Conservation (phyloP, 2,113 vertebrate genomes). For the Electrona antarctica region DNA sequence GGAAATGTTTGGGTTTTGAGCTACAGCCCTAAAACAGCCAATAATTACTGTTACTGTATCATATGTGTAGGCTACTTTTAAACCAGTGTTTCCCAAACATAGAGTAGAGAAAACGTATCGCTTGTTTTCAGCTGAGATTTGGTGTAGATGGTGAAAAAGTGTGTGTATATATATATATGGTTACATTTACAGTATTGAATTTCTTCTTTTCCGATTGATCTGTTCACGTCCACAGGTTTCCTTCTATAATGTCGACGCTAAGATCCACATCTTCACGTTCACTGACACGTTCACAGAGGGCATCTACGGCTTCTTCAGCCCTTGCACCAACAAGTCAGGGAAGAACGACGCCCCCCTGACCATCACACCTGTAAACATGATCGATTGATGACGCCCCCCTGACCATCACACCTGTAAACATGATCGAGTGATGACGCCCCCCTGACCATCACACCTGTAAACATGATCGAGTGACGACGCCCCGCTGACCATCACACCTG, state of each 20-base stretch:
- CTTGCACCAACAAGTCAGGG: constrained; percentile 73
- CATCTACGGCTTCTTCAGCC: constrained; percentile 82
- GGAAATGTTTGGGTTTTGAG: too few relatives aligned
- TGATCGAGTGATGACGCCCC: constrained; percentile 45
- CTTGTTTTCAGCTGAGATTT: too few relatives aligned
- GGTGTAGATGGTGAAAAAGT: too few relatives aligned
- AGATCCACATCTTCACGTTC: constrained; percentile 71
- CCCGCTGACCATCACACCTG: constrained; percentile 67
- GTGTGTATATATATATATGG: background rate
- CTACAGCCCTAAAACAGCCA: too few relatives aligned
- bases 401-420: constrained; percentile 49
- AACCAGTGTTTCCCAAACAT: too few relatives aligned
- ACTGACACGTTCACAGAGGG: constrained; percentile 73
- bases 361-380: constrained; percentile 47
- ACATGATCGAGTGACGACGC: constrained; percentile 15
- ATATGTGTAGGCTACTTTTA: too few relatives aligned
- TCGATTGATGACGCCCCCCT: constrained; percentile 58
- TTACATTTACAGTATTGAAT: too few relatives aligned
- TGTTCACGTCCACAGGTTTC: constrained; percentile 60
- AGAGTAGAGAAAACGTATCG: too few relatives aligned
- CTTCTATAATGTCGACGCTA: constrained; percentile 72
- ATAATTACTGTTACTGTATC: too few relatives aligned
- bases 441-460: constrained; percentile 61
- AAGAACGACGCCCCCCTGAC: constrained; percentile 70
- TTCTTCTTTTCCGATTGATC: background rate